Base-by-base conservation (phyloP, 2,113 vertebrate species). In the Taurulus bubalis region DNA sequence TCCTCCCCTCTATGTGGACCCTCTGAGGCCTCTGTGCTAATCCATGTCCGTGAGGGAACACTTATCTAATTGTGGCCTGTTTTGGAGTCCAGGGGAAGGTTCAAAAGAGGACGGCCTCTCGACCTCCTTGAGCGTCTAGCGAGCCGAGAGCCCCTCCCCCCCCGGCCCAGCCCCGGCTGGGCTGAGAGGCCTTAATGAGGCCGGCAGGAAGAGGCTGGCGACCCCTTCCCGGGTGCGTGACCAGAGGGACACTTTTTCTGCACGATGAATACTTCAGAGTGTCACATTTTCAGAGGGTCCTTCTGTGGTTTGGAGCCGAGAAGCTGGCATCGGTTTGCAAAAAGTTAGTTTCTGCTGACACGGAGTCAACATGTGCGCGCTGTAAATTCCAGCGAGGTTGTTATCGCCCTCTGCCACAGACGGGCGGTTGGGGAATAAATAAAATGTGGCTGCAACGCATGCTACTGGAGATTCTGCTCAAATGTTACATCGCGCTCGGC, bases 61-160 rank as follows among this genome's bases (percentile, higher is more conserved):
- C 11, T 90, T 75, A 89, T 77, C 86, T 85, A 89, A 84, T 69
- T 1, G 2, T 45, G 77, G 68, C 47, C 49, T 71, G 62, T 30
- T 71, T 71, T 72, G 18, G 42, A 74, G 49, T 77, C 64, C 47
- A 15, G 38, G 32, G 79, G 53, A 84, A 32, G 18, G 56, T 77
- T 85, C 42, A 62, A 51, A 84, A 34, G 56, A 11, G 28, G 64
- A 9, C 8, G 20, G 55, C 64, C 86, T 45, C 53, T 62, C 8
- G 4, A 76, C 62, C 49, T 51, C 55, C 49, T 26, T 3, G 12
- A 62, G 55, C 65, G 47, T 47, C n/a, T 4, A 59, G 9, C 6
- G 51, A 64, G 70, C 40, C 65, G n/a, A 53, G 40, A 76, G 49
- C 14, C 72, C 22, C 26, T 18, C 42, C 51, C 47, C 2, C 38